Evolutionary conservation across 2,113 vertebrate genomes (phyloP), one percentile per base, ranked within the genome.

Genomic region (Chaetorhynchus papuensis): DNA sequence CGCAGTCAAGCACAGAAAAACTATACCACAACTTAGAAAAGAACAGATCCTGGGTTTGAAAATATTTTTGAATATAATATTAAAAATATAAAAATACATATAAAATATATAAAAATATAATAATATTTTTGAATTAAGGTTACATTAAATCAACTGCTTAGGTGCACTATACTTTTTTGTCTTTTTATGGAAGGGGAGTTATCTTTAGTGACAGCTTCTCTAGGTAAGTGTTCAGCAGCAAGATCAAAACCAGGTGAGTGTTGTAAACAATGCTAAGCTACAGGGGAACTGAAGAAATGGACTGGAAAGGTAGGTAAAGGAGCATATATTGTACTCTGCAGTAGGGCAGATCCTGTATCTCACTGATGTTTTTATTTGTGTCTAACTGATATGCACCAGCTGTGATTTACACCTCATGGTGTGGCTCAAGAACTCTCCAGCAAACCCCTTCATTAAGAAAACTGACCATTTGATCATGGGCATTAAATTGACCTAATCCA

Each of bases 341-440:
- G 41, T 13, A 75, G 56, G 31, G 31, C 20, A 74, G 30, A 39
- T 47, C 10, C 14, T 3, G 0, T 23, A 33, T 27, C 19, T 78
- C 56, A 69, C 15, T 69, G 37, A 30, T 39, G 7, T 41, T 76
- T 89, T 64, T 15, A 23, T 79, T 71, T 44, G 16, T 69, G 17
- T 71, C 19, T 56, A 56, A 49, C 13, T 53, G 49, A 71, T 22
- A 31, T 0, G 2, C 7, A 64, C 26, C 20, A 49, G 24, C 33
- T 56, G 31, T 41, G 72, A 82, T 31, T 82, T 47, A 41, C 18
- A 50, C 1, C 50, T 65, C 7, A 0, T 1, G 0, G 1, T 19
- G 35, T 42, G 21, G 28, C 35, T 76, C 20, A 45, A 37, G 20
- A 53, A 15, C 14, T 33, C 21, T 23, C 50, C 78, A 59, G 33